A percentile compares a stretch with the other conserved stretches of the same genome.
These are phyloP conservation scores for Panulirus ornatus DNA, from an alignment of 1,140 invertebrate species.

Conservation along the genomic window DNA sequence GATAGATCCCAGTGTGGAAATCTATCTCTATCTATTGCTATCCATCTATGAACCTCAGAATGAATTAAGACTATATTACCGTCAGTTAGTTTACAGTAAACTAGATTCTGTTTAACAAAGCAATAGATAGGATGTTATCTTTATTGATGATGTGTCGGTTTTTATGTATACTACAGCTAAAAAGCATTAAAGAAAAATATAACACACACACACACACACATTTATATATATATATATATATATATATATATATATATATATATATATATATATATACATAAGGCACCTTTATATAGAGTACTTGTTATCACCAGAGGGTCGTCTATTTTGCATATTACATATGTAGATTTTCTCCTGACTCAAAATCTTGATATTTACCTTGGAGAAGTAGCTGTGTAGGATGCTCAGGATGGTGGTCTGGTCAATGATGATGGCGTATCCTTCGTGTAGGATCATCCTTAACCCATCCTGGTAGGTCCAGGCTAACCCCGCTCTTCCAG, in stretches of 20 bases:
- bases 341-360: neutral
- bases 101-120: no score
- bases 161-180: no score
- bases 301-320: no score
- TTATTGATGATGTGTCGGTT: neutral
- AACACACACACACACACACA: neutral
- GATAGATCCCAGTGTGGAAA: no score
- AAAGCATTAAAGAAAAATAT: no score
- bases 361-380: neutral
- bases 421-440: constrained; percentile 47
- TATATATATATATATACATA: neutral
- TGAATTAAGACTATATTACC: no score
- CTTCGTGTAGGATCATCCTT: constrained; percentile 18
- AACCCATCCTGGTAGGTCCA: constrained; percentile 48
- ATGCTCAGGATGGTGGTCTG: constrained; percentile 32
- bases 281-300: no score
- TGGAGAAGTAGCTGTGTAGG: constrained; percentile 34
- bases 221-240: neutral
- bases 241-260: neutral
- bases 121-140: neutral
- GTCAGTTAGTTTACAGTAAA: no score
- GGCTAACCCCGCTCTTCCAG: neutral
- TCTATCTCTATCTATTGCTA: no score
- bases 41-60: no score
- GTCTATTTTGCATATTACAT: no score